Percentiles rank a stretch among this genome's conserved stretches.
These are phyloP conservation scores for Sturnira hondurensis DNA, from an alignment of 2,113 vertebrate genomes.

Conservation along the genomic window DNA sequence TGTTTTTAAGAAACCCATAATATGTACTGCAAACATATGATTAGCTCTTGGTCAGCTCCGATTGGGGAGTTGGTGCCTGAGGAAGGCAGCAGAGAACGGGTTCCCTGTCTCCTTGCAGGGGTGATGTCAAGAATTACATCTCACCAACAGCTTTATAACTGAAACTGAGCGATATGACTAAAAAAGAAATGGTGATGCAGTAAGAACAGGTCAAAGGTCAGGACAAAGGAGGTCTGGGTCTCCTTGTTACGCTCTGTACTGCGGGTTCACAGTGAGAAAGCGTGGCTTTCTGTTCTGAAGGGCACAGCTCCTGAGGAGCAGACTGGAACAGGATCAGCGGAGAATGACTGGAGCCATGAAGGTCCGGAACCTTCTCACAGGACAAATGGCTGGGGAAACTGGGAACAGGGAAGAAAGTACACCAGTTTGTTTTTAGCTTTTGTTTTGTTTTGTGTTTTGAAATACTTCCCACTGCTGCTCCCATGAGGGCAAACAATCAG, in stretches of 20 bases:
- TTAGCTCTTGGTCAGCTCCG: not conserved
- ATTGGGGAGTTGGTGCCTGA: not conserved
- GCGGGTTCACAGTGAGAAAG: not conserved
- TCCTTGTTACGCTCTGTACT: not conserved
- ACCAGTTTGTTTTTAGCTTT: not conserved
- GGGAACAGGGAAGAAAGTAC: not conserved
- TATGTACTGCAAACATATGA: not conserved
- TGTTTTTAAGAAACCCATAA: not conserved
- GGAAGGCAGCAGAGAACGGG: not conserved
- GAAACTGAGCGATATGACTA: not conserved
- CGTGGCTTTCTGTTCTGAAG: not conserved
- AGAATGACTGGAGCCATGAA: rapidly evolving
- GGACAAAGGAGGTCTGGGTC: not conserved
- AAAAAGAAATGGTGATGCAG: not conserved
- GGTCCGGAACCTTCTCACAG: not conserved
- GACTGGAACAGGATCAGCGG: too few relatives aligned
- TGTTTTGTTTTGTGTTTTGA: slow-evolving; percentile 41
- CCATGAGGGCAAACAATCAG: not conserved
- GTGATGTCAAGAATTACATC: not conserved
- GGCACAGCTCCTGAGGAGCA: not conserved
- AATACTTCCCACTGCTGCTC: not conserved
- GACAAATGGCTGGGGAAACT: not conserved
- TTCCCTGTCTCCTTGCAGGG: not conserved
- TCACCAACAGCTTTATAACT: not conserved
- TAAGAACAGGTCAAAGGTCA: not conserved